Evolutionary conservation across 35 echinoderm and acorn worm species (phyloP).

Genomic region (Diadema setosum): DNA sequence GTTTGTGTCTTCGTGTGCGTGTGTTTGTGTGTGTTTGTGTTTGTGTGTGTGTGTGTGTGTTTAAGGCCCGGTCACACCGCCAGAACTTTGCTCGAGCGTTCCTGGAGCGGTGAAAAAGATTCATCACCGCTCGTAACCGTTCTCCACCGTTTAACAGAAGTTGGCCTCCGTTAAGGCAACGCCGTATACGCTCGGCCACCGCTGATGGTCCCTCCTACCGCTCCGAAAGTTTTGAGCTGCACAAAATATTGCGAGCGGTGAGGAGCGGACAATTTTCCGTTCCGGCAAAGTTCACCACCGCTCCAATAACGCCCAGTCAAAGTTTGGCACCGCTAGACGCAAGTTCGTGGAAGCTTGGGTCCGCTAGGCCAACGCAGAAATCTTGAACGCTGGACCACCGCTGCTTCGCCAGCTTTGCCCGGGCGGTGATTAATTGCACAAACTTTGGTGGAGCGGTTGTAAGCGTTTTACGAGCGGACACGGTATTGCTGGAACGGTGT

Average conservation of each 20-base stretch:
- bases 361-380: slow-evolving; percentile 4
- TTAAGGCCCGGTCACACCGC: neutral
- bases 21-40: no score
- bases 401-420: neutral
- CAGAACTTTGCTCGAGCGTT: neutral
- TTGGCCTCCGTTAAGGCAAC: neutral
- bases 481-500: neutral
- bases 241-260: slow-evolving; percentile 1
- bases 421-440: neutral
- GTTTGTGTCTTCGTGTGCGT: no score
- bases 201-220: neutral
- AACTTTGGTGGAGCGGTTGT: neutral
- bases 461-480: neutral
- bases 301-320: neutral
- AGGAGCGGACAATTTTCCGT: neutral
- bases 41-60: no score
- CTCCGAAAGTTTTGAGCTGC: neutral
- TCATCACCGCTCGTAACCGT: slow-evolving; percentile 4
- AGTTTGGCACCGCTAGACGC: neutral
- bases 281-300: neutral
- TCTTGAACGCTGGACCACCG: neutral
- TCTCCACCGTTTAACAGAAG: slow-evolving; percentile 6
- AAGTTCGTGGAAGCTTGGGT: neutral
- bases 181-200: neutral
- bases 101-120: neutral